Percentiles rank a stretch among this genome's conserved stretches.
These are phyloP conservation scores for Phrixothrix hirtus DNA, from an alignment of 2,888 invertebrate genomes.

Conservation along the genomic window DNA sequence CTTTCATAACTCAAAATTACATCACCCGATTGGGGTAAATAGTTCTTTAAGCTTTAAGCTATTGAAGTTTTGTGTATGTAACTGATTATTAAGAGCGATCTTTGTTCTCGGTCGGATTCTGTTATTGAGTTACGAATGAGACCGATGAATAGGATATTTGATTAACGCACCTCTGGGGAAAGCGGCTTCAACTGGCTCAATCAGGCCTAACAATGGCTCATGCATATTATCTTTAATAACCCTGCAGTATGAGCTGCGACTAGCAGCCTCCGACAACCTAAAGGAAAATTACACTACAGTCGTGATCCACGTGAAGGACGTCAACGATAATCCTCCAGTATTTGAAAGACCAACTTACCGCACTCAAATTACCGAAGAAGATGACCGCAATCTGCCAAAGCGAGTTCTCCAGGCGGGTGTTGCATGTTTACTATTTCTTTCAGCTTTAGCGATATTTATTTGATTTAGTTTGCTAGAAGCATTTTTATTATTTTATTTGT, in stretches of 20 bases:
- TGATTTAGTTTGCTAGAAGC: conserved; percentile 23
- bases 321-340: conserved; percentile 97
- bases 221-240: conserved; percentile 33
- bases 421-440: conserved; percentile 33
- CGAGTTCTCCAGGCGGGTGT: conserved; percentile 82
- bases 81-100: conserved; percentile 22
- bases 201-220: conserved; percentile 33
- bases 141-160: conserved; percentile 35
- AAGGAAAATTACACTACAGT: conserved; percentile 97
- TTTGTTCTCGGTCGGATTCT: conserved; percentile 33
- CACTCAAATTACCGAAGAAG: conserved; percentile 94
- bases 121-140: conserved; percentile 35
- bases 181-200: conserved; percentile 33
- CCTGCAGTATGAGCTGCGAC: conserved; percentile 84
- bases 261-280: conserved; percentile 94
- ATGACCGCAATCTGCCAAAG: conserved; percentile 91
- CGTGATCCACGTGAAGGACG: conserved; percentile 95
- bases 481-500: conserved; percentile 21
- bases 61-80: conserved; percentile 21
- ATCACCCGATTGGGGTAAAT: conserved; percentile 14
- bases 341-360: conserved; percentile 94
- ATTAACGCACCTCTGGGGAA: conserved; percentile 34
- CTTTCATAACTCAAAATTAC: conserved; percentile 25
- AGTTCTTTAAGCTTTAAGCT: conserved; percentile 16
- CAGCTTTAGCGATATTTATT: conserved; percentile 14